Percentiles rank a stretch among this genome's conserved stretches.
Evolutionary conservation across 2,113 vertebrate species (phyloP).

Genomic region (Pseudorhombus dupliciocellatus): DNA sequence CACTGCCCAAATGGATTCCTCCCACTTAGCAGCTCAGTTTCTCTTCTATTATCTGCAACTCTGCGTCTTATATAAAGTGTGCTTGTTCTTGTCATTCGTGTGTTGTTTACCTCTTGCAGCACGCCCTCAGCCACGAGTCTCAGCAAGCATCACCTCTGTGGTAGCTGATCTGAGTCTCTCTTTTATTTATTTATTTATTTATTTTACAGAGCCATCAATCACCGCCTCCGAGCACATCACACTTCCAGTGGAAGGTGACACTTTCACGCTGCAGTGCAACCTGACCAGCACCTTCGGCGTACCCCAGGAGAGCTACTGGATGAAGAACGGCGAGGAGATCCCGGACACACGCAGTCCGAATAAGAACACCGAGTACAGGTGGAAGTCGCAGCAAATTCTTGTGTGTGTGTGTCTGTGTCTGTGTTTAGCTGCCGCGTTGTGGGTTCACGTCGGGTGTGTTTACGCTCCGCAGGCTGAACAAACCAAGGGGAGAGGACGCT

Average conservation of each 20-base stretch:
- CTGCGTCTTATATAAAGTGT: constrained; percentile 1
- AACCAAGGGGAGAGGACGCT: constrained; percentile 88
- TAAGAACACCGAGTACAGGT: constrained; percentile 87
- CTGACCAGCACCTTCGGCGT: constrained; percentile 83
- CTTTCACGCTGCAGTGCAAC: constrained; percentile 91
- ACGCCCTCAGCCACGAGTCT: constrained; percentile 9
- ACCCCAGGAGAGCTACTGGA: constrained; percentile 87
- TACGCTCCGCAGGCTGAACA: constrained; percentile 83
- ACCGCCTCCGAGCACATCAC: constrained; percentile 84
- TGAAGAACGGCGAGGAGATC: constrained; percentile 93
- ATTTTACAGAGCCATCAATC: constrained; percentile 91
- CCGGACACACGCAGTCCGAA: constrained; percentile 74
- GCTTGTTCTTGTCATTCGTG: constrained; percentile 12
- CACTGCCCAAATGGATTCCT: constrained; percentile 29
- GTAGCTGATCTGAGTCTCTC: constrained; percentile 51
- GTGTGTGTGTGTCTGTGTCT: background rate
- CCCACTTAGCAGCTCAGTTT: constrained; percentile 27
- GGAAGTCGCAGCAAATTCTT: constrained; percentile 29
- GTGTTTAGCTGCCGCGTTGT: background rate
- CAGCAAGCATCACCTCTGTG: constrained; percentile 3
- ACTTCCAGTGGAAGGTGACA: constrained; percentile 68
- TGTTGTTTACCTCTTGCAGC: constrained; percentile 18
- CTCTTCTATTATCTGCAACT: background rate
- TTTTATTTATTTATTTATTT: no score
- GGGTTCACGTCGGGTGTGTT: constrained; percentile 56